Percentiles rank a stretch among this genome's conserved stretches.
phyloP scores from a whole-genome alignment of 2,113 vertebrate genomes.

The Clarias batrachus region DNA sequence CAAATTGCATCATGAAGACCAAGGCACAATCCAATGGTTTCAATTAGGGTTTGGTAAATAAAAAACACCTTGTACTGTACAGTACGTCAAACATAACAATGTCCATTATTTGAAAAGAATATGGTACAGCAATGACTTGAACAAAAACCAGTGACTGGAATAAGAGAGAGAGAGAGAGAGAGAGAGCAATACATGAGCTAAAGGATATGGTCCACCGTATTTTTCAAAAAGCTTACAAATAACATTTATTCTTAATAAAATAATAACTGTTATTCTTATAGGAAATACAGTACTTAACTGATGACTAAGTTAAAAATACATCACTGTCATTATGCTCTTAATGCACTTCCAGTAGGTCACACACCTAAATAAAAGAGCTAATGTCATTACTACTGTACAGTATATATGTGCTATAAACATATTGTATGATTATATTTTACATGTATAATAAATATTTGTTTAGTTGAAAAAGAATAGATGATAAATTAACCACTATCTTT shows the following conservation, averaged over 20 bases:
- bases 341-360: not conserved
- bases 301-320: not conserved
- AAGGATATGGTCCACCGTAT: not conserved
- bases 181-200: not conserved
- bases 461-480: too few relatives aligned
- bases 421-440: not conserved
- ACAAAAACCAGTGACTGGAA: not conserved
- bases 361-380: not conserved
- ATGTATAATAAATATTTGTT: not conserved
- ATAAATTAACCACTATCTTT: too few relatives aligned
- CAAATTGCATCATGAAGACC: not conserved
- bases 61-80: not conserved
- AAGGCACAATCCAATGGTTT: not conserved
- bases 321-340: not conserved
- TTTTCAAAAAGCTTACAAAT: not conserved
- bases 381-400: not conserved
- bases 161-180: not conserved
- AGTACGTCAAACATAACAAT: too few relatives aligned
- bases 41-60: not conserved
- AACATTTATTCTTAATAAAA: not conserved
- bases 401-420: not conserved
- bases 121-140: not conserved
- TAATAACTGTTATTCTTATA: not conserved
- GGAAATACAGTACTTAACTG: not conserved
- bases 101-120: not conserved